These are phyloP conservation scores for Rotaria macrura DNA, from an alignment of 2,888 invertebrate species.

Conservation along the genomic window DNA sequence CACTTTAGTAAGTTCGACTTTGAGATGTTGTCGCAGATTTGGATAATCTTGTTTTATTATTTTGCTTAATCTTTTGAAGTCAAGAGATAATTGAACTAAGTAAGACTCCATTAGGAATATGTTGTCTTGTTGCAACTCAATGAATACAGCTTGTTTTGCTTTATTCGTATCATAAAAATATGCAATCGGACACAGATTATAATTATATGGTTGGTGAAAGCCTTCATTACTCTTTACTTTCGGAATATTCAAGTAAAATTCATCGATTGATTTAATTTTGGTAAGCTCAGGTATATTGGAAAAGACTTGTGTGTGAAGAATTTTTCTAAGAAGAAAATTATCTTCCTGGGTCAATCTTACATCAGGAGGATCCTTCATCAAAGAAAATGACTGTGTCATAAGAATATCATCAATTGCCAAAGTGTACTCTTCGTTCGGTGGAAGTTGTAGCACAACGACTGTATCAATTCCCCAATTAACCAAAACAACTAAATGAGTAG, in stretches of 20 bases:
- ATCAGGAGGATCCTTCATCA: background rate
- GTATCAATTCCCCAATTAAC: background rate
- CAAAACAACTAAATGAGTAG: background rate
- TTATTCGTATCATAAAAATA: background rate
- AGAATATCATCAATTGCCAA: background rate
- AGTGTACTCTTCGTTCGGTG: background rate
- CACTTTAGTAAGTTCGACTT: background rate
- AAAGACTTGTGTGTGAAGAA: background rate
- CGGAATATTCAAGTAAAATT: background rate
- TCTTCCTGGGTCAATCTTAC: background rate
- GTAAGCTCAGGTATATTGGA: background rate
- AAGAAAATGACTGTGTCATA: background rate
- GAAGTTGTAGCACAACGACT: background rate
- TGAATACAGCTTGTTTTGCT: background rate
- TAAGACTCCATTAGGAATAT: background rate
- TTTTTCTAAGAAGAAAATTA: background rate
- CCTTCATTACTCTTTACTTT: background rate
- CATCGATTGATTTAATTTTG: background rate
- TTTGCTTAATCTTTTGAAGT: background rate
- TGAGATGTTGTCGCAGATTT: background rate
- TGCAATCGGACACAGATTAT: background rate
- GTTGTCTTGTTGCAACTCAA: background rate
- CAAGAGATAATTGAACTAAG: background rate
- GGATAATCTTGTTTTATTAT: background rate
- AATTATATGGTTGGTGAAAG: background rate